Base-by-base conservation (phyloP, 2,113 vertebrate species). In the Callionymus lyra region DNA sequence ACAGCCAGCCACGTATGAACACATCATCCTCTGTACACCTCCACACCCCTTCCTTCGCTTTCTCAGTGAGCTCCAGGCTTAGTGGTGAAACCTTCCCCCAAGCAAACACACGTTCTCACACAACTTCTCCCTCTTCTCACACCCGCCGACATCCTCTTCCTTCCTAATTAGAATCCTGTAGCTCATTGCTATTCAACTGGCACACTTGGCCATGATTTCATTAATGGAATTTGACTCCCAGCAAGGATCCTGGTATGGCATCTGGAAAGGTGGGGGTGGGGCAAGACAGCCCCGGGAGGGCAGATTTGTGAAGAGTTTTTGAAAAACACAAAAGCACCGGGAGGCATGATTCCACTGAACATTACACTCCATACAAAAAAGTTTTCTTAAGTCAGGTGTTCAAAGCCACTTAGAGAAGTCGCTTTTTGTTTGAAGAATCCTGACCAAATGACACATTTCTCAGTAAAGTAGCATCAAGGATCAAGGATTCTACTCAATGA, bases 171-270 rank as follows among this genome's bases (percentile, higher is more conserved):
- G 41, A 60, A 68, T 71, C 64, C 66, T 47, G 70, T 34, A 37
- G 11, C 57, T 73, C 50, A 6, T 70, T 68, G 48, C 49, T 72
- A 66, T 70, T 78, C 77, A 46, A 44, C 34, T 50, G n/a, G 49
- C 16, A 34, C 14, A 37, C 58, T 41, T n/a, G 0, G 44, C 65
- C 59, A 50, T 49, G 62, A 71, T 73, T 63, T 72, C 74, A 78
- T 80, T 71, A 75, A 80, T 78, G 60, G 68, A 69, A 68, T 62
- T 59, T 68, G 62, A 75, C 75, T 78, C 72, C 42, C 63, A 57
- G 60, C 37, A 19, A 41, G 54, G 53, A 63, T 65, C 62, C 42
- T 49, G 35, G 44, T 58, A 31, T 16, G 44, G 60, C 43, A 63
- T n/a, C n/a, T n/a, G n/a, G n/a, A n/a, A n/a, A n/a, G n/a, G n/a